phyloP scores from a whole-genome alignment of 2,888 invertebrate genomes.

The Dilophus febrilis region DNA sequence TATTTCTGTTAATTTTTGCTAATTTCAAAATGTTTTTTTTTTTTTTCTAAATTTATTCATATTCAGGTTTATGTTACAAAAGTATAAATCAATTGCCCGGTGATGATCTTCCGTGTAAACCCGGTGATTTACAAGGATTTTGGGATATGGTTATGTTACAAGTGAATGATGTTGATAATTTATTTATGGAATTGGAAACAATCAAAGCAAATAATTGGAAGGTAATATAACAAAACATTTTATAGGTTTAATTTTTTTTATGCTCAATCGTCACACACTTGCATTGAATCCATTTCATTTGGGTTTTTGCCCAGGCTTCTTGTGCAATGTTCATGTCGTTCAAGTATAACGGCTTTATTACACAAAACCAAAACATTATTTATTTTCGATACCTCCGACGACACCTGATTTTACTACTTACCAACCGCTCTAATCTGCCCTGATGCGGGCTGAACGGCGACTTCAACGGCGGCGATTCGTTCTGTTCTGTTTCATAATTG shows the following conservation, averaged over 20 bases:
- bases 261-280: not conserved
- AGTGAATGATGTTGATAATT: constrained; percentile 65
- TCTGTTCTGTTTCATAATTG: too few relatives aligned
- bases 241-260: not conserved
- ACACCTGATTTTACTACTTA: too few relatives aligned
- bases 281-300: not conserved
- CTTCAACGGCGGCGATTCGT: too few relatives aligned
- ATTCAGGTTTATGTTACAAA: constrained; percentile 45
- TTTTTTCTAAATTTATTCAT: not conserved
- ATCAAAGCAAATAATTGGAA: constrained; percentile 53
- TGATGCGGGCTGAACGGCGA: too few relatives aligned
- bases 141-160: constrained; percentile 97
- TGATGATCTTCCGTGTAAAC: constrained; percentile 75
- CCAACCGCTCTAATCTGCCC: too few relatives aligned
- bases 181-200: constrained; percentile 51
- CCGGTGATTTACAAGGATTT: constrained; percentile 84
- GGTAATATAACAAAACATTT: constrained; percentile 24
- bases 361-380: too few relatives aligned
- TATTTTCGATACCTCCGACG: too few relatives aligned
- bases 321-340: too few relatives aligned
- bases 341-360: too few relatives aligned
- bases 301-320: too few relatives aligned
- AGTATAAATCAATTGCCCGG: constrained; percentile 48
- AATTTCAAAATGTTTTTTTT: too few relatives aligned
- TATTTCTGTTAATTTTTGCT: not conserved